Evolutionary conservation across 2,888 invertebrate genomes (phyloP).

Genomic region (Himalopsyche kuldschensis): DNA sequence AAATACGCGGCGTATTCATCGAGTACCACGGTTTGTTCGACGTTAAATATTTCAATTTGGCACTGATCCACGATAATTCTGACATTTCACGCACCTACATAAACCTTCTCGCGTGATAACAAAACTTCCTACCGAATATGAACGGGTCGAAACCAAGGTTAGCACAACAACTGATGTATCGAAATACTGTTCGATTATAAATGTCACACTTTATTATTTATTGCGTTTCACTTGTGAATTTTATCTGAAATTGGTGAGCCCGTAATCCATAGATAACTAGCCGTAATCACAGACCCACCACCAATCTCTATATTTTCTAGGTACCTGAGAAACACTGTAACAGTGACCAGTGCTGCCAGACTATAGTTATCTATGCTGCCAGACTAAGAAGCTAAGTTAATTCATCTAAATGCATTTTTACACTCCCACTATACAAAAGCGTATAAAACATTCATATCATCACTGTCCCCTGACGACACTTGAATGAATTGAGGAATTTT

Average conservation of each 20-base stretch:
- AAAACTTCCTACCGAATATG: constrained; percentile 18
- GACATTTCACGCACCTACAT: constrained; percentile 50
- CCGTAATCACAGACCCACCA: not conserved
- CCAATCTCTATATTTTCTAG: not conserved
- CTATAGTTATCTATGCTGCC: not conserved
- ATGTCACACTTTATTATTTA: not conserved
- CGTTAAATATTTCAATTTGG: constrained; percentile 43
- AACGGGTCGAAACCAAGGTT: constrained; percentile 8
- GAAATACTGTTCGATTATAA: not conserved
- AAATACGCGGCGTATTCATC: constrained; percentile 11
- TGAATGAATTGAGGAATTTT: too few species aligned
- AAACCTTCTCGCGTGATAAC: constrained; percentile 29
- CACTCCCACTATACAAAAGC: too few species aligned
- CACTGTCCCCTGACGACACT: too few species aligned
- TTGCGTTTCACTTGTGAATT: not conserved
- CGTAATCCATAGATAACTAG: too few species aligned
- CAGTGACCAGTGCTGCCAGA: not conserved
- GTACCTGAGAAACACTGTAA: not conserved
- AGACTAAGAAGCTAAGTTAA: too few species aligned
- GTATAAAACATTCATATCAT: too few species aligned
- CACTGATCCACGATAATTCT: constrained; percentile 55
- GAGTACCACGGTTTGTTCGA: constrained; percentile 17
- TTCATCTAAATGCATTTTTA: too few species aligned
- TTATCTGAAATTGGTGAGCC: not conserved
- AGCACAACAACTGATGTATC: constrained; percentile 4